These are phyloP conservation scores for Gonatopus flavifemur DNA, from an alignment of 1,140 invertebrate species.

Conservation along the genomic window DNA sequence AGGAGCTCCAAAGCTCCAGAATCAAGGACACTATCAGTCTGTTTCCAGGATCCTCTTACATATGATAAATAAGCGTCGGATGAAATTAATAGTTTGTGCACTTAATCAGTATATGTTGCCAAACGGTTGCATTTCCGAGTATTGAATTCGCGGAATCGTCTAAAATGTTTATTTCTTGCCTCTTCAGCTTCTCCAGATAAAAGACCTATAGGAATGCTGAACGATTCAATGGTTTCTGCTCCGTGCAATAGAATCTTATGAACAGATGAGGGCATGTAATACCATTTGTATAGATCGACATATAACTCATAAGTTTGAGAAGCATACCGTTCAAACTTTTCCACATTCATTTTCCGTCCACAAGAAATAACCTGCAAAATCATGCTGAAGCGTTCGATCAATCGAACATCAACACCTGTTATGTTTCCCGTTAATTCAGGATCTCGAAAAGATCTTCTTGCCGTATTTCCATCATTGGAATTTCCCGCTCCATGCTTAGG, in stretches of 20 bases:
- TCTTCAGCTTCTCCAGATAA: slow-evolving; percentile 22
- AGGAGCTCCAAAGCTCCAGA: neutral
- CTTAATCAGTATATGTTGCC: neutral
- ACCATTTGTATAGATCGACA: no score
- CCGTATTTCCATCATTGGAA: no score
- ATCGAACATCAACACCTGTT: neutral
- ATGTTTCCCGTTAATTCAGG: neutral
- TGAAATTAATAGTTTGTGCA: neutral
- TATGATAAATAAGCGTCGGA: neutral
- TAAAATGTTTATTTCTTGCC: slow-evolving; percentile 26
- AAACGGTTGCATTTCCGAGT: no score
- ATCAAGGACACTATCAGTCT: neutral
- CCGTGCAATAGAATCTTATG: no score
- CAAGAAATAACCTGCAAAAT: slow-evolving; percentile 1
- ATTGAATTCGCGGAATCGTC: slow-evolving; percentile 18
- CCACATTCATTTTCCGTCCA: no score
- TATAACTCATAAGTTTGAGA: neutral
- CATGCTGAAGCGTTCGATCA: neutral
- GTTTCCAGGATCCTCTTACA: neutral
- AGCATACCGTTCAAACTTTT: neutral
- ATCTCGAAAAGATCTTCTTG: no score
- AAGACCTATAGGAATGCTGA: neutral
- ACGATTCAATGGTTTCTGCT: neutral
- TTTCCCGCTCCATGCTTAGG: no score
- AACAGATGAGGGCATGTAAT: no score